Evolutionary conservation across 2,888 invertebrate species (phyloP).

Genomic region (Aporophyla nigra): DNA sequence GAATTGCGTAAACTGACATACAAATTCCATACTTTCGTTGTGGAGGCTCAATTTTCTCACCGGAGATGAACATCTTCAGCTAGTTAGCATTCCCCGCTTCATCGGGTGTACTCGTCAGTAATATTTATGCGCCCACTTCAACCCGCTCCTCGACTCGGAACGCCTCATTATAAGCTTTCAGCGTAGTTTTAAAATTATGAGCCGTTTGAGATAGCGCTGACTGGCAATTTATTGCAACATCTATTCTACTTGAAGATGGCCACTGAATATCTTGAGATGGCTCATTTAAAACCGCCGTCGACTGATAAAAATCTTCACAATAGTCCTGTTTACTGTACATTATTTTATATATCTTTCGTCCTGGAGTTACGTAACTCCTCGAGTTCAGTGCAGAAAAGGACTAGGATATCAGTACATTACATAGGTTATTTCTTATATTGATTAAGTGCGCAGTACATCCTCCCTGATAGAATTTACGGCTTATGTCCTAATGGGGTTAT

Average conservation of each 20-base stretch:
- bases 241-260: constrained; percentile 69
- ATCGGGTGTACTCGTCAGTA: constrained; percentile 75
- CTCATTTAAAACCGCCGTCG: constrained; percentile 55
- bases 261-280: constrained; percentile 64
- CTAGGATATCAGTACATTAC: constrained; percentile 55
- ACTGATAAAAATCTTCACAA: constrained; percentile 59
- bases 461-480: constrained; percentile 51
- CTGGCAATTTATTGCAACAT: constrained; percentile 76
- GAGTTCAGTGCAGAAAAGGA: constrained; percentile 64
- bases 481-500: constrained; percentile 50
- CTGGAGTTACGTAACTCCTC: constrained; percentile 75
- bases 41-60: constrained; percentile 51
- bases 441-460: constrained; percentile 20
- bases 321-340: constrained; percentile 64
- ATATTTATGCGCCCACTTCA: constrained; percentile 80
- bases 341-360: constrained; percentile 73
- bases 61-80: constrained; percentile 69
- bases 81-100: constrained; percentile 75
- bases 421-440: constrained; percentile 17
- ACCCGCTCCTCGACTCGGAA: constrained; percentile 73
- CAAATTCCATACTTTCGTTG: constrained; percentile 11
- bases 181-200: constrained; percentile 80
- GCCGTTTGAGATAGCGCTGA: constrained; percentile 74
- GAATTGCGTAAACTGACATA: constrained; percentile 24
- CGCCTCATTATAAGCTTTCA: constrained; percentile 83